Evolutionary conservation across 2,113 vertebrate genomes (phyloP).

Genomic region (Buteo buteo): DNA sequence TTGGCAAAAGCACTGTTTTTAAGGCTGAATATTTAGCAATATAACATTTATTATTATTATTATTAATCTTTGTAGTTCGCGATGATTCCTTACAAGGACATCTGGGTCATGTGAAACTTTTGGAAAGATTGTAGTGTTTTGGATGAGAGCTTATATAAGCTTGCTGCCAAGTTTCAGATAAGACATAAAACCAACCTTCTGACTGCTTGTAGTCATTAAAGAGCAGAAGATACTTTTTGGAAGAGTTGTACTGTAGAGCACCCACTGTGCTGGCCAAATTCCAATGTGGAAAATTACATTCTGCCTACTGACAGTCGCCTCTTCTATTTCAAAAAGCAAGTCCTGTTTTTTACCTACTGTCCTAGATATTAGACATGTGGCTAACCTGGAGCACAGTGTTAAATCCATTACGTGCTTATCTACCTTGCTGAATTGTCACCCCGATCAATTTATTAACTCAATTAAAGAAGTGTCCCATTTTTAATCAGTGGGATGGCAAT

Average conservation of each 20-base stretch:
- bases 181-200: neutral
- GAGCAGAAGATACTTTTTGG: neutral
- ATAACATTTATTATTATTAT: neutral
- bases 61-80: neutral
- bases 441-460: neutral
- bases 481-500: neutral
- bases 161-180: neutral
- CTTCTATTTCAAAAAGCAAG: neutral
- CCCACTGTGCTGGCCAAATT: neutral
- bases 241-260: neutral
- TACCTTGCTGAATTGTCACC: neutral
- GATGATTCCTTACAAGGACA: neutral
- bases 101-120: neutral
- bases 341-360: neutral
- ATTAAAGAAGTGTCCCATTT: neutral
- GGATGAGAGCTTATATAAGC: neutral
- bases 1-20: neutral
- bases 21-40: neutral
- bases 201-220: neutral
- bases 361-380: neutral
- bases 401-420: slow-evolving; percentile 32
- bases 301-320: neutral
- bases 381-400: neutral
- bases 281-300: neutral
- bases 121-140: neutral